A percentile compares a stretch with the other conserved stretches of the same genome.
Conservation (phyloP, 2,797 vertebrate species). For the Trachurus trachurus region DNA sequence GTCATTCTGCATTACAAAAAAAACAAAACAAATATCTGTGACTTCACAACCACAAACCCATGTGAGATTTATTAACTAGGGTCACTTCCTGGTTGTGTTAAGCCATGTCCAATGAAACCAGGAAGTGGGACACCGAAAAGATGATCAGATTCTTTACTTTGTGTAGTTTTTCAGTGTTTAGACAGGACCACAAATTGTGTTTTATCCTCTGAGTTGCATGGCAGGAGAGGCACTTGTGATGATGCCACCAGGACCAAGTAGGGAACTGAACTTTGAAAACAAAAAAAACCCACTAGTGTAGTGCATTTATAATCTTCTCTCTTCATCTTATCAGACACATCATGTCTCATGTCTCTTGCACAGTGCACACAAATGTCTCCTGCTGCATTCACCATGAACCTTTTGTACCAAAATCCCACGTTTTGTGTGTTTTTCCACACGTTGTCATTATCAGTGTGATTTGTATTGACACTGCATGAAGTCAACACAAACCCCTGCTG, state of each 20-base stretch:
- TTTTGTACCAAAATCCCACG: neutral
- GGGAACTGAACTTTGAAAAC: neutral
- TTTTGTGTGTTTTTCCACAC: neutral
- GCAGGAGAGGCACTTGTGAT: neutral
- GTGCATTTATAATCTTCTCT: neutral
- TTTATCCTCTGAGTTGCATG: too few species aligned
- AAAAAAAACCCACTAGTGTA: neutral
- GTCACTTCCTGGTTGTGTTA: neutral
- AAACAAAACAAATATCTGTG: neutral
- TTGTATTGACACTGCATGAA: neutral
- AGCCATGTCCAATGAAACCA: neutral
- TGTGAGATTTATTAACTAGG: neutral
- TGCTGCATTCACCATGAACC: neutral
- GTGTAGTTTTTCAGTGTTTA: too few species aligned
- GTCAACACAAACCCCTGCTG: neutral
- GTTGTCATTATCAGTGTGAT: neutral
- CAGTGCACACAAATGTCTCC: neutral
- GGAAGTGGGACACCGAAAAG: neutral
- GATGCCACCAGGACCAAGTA: neutral
- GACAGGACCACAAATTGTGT: too few species aligned
- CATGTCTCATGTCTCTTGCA: rapidly evolving
- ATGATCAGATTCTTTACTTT: too few species aligned
- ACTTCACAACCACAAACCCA: neutral
- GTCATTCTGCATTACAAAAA: neutral
- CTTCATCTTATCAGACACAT: neutral